These are phyloP conservation scores for Sylvilagus bachmani DNA, from an alignment of 2,113 vertebrate species.

Conservation along the genomic window DNA sequence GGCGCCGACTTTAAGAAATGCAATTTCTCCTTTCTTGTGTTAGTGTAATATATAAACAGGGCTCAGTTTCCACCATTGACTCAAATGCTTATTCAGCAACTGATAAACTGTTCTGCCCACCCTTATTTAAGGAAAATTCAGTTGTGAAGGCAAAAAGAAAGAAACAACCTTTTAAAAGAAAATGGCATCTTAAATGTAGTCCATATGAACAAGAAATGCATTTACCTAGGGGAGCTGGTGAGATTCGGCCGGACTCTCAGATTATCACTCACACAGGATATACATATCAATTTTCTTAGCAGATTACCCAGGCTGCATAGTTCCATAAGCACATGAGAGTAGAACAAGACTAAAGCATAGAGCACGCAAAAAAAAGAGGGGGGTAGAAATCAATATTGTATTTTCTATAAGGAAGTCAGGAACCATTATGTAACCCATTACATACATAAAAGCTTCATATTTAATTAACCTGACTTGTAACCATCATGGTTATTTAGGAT, in stretches of 20 bases:
- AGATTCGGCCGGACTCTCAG: constrained; percentile 14
- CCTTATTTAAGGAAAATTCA: constrained; percentile 22
- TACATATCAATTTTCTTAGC: constrained; percentile 76
- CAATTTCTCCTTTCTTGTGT: neutral
- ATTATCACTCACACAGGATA: constrained; percentile 28
- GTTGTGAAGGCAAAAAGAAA: neutral
- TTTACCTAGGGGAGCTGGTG: constrained; percentile 55
- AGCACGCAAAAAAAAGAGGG: neutral
- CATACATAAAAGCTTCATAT: neutral
- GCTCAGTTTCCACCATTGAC: neutral
- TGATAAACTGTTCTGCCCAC: neutral
- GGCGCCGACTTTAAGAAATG: constrained; percentile 14
- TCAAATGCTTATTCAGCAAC: neutral
- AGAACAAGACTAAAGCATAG: constrained; percentile 26
- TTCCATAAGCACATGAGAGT: constrained; percentile 72
- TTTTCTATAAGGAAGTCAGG: constrained; percentile 39
- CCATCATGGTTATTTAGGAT: neutral
- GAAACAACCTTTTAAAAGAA: constrained; percentile 36
- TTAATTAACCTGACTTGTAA: neutral
- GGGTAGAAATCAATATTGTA: constrained; percentile 24
- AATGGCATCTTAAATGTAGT: constrained; percentile 37
- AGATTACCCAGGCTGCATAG: constrained; percentile 71
- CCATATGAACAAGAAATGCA: constrained; percentile 48
- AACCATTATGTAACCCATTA: neutral
- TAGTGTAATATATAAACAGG: neutral